Conservation (phyloP, 1,140 invertebrate genomes). For the Caligus rogercresseyi region DNA sequence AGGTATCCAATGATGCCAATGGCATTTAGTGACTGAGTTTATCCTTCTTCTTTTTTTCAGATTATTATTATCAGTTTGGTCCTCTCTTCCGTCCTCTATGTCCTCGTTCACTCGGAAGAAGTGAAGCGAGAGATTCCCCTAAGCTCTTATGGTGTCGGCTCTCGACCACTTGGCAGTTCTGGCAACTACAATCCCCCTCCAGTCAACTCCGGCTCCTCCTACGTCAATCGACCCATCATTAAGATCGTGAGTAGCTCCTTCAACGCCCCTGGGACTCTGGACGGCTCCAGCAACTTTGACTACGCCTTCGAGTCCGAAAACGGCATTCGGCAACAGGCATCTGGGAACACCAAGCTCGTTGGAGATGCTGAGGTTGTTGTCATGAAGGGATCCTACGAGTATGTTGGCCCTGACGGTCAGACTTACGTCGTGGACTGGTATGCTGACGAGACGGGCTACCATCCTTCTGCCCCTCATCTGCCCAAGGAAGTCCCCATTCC, state of each 20-base stretch:
- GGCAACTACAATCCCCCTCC: neutral
- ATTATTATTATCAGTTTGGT: too few relatives aligned
- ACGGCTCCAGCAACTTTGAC: neutral
- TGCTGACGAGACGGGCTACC: conserved; percentile 15
- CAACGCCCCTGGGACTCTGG: conserved; percentile 6
- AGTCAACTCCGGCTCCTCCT: neutral
- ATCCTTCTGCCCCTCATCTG: conserved; percentile 13
- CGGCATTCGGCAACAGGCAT: conserved; percentile 13
- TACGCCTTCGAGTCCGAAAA: conserved; percentile 15
- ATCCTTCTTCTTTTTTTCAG: too few relatives aligned
- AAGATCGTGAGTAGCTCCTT: neutral
- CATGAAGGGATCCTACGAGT: conserved; percentile 17
- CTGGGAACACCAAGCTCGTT: neutral
- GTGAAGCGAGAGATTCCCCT: neutral
- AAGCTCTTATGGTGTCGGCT: neutral
- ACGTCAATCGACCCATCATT: neutral
- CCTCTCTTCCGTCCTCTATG: too few relatives aligned
- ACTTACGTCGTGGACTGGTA: conserved; percentile 28
- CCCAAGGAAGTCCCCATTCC: conserved; percentile 8
- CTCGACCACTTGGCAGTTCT: too few relatives aligned
- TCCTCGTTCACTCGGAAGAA: neutral
- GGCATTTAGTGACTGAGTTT: too few relatives aligned
- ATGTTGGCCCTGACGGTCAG: conserved; percentile 28
- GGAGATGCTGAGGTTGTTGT: conserved; percentile 6
- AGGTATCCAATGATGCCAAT: neutral